phyloP scores from a whole-genome alignment of 2,797 vertebrate species.

The Sylvia borin region DNA sequence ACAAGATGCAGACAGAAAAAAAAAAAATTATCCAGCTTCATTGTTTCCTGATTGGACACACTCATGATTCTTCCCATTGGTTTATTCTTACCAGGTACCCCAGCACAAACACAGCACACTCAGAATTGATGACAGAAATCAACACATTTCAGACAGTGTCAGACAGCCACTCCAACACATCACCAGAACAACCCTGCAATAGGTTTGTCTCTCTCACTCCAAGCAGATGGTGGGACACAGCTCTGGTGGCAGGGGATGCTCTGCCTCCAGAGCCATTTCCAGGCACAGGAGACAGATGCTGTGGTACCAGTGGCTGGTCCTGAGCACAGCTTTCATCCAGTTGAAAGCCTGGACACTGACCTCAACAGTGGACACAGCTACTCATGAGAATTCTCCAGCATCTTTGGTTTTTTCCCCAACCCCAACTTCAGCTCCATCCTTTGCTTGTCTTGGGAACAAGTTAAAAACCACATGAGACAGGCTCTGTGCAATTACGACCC shows the following conservation, averaged over 20 bases:
- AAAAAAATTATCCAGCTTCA: not conserved
- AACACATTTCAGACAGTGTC: not conserved
- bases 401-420: accelerated
- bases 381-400: not conserved
- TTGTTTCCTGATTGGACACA: not conserved
- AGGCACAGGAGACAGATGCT: not conserved
- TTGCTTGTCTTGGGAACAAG: not conserved
- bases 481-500: not conserved
- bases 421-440: not conserved
- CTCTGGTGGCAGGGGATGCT: not conserved
- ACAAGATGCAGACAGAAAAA: not conserved
- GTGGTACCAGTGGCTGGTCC: not conserved
- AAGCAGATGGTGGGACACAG: accelerated
- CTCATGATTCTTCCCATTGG: not conserved
- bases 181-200: not conserved
- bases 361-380: not conserved
- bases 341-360: not conserved
- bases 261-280: not conserved
- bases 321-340: not conserved
- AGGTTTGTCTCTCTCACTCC: not conserved
- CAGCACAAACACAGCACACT: not conserved
- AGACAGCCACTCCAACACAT: not conserved
- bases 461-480: not conserved
- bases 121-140: not conserved
- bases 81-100: not conserved